phyloP scores from a whole-genome alignment of 2,113 vertebrate genomes.

The Mola mola region DNA sequence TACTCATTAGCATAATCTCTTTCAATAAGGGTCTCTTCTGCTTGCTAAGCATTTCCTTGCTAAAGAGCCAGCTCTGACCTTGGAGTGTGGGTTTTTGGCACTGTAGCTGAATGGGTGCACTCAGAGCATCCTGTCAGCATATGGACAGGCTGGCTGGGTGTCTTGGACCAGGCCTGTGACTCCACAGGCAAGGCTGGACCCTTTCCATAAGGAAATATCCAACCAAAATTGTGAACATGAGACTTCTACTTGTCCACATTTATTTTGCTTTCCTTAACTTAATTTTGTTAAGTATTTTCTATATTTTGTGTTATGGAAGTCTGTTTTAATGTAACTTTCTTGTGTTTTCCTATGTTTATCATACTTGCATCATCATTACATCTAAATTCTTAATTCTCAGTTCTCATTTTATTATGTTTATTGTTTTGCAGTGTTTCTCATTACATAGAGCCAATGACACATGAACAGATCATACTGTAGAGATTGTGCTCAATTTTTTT shows the following conservation, averaged over 20 bases:
- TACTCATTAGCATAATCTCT: constrained; percentile 16
- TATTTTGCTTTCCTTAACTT: neutral
- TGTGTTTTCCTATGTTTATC: too few relatives aligned
- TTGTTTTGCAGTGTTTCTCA: too few relatives aligned
- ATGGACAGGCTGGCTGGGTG: constrained; percentile 51
- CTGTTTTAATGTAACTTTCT: too few relatives aligned
- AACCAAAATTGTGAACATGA: constrained; percentile 40
- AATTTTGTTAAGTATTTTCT: neutral
- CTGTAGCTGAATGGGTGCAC: constrained; percentile 24
- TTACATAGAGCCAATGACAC: too few relatives aligned
- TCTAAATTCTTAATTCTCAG: too few relatives aligned
- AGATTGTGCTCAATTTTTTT: too few relatives aligned
- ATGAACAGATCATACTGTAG: too few relatives aligned
- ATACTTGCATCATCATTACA: too few relatives aligned
- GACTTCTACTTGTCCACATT: neutral
- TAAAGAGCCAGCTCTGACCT: constrained; percentile 64
- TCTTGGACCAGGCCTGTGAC: constrained; percentile 36
- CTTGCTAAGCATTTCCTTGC: constrained; percentile 32
- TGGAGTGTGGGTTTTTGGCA: constrained; percentile 57
- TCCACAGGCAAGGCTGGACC: constrained; percentile 52
- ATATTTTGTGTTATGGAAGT: too few relatives aligned
- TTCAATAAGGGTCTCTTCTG: constrained; percentile 25
- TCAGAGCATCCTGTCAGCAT: constrained; percentile 61
- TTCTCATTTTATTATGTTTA: too few relatives aligned
- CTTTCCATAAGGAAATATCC: constrained; percentile 40